Percentiles rank a stretch among this genome's conserved stretches.
phyloP scores from a whole-genome alignment of 2,888 invertebrate genomes.

The Cybosia mesomella region DNA sequence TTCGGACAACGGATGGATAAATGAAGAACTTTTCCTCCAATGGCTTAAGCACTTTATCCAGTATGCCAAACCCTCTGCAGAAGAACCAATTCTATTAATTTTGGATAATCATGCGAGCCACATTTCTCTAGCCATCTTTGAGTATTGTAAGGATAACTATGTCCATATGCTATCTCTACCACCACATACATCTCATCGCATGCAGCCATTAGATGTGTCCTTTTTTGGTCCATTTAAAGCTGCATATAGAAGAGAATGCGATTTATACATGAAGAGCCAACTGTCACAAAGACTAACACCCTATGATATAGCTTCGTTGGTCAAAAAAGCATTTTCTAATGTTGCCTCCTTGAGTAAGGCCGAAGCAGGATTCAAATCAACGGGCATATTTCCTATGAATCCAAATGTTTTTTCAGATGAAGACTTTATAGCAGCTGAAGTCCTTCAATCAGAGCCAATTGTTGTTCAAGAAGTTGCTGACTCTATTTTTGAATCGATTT shows the following conservation, averaged over 20 bases:
- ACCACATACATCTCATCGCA: constrained; percentile 36
- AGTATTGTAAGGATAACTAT: constrained; percentile 44
- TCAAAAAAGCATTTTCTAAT: constrained; percentile 49
- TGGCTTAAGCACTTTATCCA: constrained; percentile 50
- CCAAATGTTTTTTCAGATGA: too few species aligned
- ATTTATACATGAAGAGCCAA: constrained; percentile 54
- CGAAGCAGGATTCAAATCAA: constrained; percentile 10
- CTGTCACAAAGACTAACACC: constrained; percentile 49
- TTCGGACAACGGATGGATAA: constrained; percentile 55
- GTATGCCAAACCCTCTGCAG: constrained; percentile 54
- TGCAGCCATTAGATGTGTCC: constrained; percentile 47
- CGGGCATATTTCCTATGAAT: too few species aligned
- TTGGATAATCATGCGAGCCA: constrained; percentile 51
- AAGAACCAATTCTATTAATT: constrained; percentile 58
- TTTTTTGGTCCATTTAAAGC: constrained; percentile 31
- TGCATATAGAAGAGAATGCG: constrained; percentile 54
- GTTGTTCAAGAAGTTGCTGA: too few species aligned
- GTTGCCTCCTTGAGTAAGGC: neutral
- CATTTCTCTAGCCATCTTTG: constrained; percentile 42
- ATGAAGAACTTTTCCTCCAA: constrained; percentile 49
- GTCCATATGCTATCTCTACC: constrained; percentile 40
- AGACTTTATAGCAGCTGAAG: too few species aligned
- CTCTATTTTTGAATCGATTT: too few species aligned
- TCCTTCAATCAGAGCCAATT: too few species aligned
- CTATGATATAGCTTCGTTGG: constrained; percentile 53